These are phyloP conservation scores for Dicrostonyx torquatus DNA, from an alignment of 2,797 vertebrate genomes.

Conservation along the genomic window DNA sequence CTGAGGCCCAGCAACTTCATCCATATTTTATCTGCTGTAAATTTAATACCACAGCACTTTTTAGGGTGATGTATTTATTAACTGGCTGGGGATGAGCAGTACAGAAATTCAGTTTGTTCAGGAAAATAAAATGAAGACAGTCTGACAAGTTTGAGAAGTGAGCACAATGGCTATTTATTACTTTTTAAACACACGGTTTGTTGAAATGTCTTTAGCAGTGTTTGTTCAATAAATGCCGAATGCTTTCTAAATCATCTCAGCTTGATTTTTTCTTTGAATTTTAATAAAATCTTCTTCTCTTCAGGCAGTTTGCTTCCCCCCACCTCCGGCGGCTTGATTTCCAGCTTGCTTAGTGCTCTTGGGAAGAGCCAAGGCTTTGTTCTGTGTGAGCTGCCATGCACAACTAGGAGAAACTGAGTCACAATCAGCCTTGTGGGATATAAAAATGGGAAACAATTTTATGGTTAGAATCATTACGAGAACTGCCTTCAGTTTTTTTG, in stretches of 20 bases:
- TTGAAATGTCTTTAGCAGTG: constrained; percentile 86
- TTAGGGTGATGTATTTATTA: constrained; percentile 98
- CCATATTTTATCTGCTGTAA: constrained; percentile 96
- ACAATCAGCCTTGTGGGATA: constrained; percentile 37
- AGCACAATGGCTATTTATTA: constrained; percentile 94
- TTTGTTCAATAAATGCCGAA: constrained; percentile 88
- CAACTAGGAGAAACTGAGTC: constrained; percentile 81
- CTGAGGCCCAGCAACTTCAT: constrained; percentile 94
- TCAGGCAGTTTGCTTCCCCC: constrained; percentile 68
- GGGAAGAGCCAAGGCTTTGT: constrained; percentile 78
- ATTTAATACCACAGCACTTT: constrained; percentile 97
- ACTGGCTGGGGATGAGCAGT: constrained; percentile 89
- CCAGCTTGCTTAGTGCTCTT: constrained; percentile 72
- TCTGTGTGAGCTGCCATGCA: constrained; percentile 63
- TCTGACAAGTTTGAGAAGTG: constrained; percentile 97
- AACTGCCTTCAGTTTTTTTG: not conserved
- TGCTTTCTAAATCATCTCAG: constrained; percentile 83
- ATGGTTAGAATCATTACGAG: not conserved
- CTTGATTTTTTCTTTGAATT: constrained; percentile 85
- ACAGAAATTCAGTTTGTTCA: constrained; percentile 93
- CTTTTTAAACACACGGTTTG: constrained; percentile 87
- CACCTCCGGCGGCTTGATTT: constrained; percentile 23
- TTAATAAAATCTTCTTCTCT: constrained; percentile 85
- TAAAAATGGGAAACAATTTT: not conserved
- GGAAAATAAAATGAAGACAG: constrained; percentile 95